Evolutionary conservation across 2,113 vertebrate species (phyloP), one percentile per base, ranked within the genome.

Genomic region (Caranx melampygus): DNA sequence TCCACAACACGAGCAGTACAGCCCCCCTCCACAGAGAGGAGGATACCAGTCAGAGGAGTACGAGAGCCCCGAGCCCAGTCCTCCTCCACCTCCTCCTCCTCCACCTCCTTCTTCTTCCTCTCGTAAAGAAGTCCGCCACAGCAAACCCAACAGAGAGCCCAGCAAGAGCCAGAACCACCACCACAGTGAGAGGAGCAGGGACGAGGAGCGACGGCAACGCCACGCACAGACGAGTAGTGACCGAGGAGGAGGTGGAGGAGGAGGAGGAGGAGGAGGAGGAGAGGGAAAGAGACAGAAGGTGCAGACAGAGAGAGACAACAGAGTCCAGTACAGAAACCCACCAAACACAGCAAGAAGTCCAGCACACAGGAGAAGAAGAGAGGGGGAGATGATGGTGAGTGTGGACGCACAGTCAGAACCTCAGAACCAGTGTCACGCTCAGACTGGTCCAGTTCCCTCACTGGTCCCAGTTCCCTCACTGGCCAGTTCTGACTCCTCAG

Each of bases 31-130:
- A 0, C 96, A 92, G 58, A 52, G 77, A 0, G 35, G 82, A 8
- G 95, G 94, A 3, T 91, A 93, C 85, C 96, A 90, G 0, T 95
- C 93, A 6, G 96, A 95, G 83, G 95, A 94, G 62, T 94, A 79
- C 3, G 35, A 72, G 58, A 94, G 94, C 55, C 95, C 95, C 42
- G 96, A 45, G 0, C 75, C 80, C 0, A 54, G 68, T 6, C 61
- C 81, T 20, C 90, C 86, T 16, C 82, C 83, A 2, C 87, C 61
- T 2, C 87, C 61, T 21, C 81, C 89, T 18, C 83, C 91, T 26
- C 26, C 26, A 26, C 26, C 26, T 26, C 26, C n/a, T n/a, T n/a
- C 26, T 26, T 26, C 26, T 26, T 26, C 26, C 1, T 26, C 26
- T 57, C 88, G 86, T 58, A 91, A 88, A 66, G 89, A 92, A 35